Percentiles rank a stretch among this genome's conserved stretches.
Conservation (phyloP, 2,797 vertebrate species). For the Cercopithecus mitis region DNA sequence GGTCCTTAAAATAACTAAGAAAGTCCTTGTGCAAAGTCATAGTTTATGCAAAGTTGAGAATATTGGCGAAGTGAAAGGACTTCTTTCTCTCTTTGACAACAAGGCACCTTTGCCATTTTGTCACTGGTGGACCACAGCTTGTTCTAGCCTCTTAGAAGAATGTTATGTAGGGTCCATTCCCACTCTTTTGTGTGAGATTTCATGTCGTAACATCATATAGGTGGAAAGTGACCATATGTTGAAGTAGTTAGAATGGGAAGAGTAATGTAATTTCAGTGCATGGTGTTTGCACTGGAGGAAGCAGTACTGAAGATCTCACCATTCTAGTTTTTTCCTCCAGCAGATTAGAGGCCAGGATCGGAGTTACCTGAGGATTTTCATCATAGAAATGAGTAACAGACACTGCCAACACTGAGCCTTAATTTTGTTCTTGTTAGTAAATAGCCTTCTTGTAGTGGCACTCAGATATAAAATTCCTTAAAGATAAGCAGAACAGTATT, state of each 20-base stretch:
- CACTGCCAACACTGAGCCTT: background rate
- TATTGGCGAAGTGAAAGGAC: rapidly evolving
- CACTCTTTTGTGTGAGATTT: background rate
- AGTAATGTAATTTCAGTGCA: background rate
- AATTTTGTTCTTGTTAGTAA: background rate
- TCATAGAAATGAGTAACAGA: background rate
- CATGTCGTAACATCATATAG: background rate
- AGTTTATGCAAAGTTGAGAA: background rate
- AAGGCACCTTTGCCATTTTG: rapidly evolving
- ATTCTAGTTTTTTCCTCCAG: rapidly evolving
- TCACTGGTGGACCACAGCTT: rapidly evolving
- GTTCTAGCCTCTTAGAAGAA: background rate
- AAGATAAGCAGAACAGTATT: background rate
- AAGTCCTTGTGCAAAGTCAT: background rate
- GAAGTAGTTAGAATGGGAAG: too few species aligned
- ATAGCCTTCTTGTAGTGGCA: background rate
- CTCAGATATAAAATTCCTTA: background rate
- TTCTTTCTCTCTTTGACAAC: rapidly evolving
- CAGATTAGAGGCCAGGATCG: background rate
- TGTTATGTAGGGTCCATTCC: background rate
- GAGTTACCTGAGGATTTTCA: background rate
- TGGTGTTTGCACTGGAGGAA: background rate
- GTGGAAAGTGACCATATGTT: background rate
- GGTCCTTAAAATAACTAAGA: background rate
- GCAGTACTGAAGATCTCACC: background rate